phyloP scores from a whole-genome alignment of 2,888 invertebrate genomes.

The Temnothorax rugatulus region DNA sequence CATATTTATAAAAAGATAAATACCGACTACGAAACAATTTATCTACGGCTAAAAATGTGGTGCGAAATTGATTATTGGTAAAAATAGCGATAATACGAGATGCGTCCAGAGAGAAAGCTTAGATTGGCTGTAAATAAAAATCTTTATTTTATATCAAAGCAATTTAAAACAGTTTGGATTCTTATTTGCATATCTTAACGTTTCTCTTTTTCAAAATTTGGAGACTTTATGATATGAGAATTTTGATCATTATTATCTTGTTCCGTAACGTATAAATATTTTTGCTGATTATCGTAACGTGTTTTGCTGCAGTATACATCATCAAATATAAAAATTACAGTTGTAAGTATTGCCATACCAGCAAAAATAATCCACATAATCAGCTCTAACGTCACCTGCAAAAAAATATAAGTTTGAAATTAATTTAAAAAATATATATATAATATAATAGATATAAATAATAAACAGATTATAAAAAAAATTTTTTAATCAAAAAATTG shows the following conservation, averaged over 20 bases:
- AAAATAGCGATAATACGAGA: not conserved
- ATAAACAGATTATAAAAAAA: not conserved
- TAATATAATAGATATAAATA: not conserved
- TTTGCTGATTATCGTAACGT: not conserved
- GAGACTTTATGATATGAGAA: not conserved
- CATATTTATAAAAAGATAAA: not conserved
- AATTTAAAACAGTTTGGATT: not conserved
- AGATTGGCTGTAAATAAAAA: not conserved
- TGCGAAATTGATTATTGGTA: not conserved
- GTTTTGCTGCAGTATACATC: slow-evolving; percentile 64
- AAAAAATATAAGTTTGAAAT: slow-evolving; percentile 4
- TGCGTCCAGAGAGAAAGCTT: not conserved
- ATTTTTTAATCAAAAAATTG: not conserved
- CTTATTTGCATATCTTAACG: not conserved
- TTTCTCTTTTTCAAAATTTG: not conserved
- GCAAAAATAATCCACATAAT: slow-evolving; percentile 78
- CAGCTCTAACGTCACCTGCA: slow-evolving; percentile 76
- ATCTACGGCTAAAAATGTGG: not conserved
- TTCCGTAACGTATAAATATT: not conserved
- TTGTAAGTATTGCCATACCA: slow-evolving; percentile 76
- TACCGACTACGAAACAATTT: not conserved
- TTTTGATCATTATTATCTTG: slow-evolving; percentile 10
- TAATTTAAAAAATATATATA: not conserved
- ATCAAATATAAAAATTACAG: slow-evolving; percentile 73
- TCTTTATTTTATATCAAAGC: not conserved